A percentile compares a stretch with the other conserved stretches of the same genome.
These are phyloP conservation scores for Hanleya hanleyi DNA, from an alignment of 2,888 invertebrate species.

Conservation along the genomic window DNA sequence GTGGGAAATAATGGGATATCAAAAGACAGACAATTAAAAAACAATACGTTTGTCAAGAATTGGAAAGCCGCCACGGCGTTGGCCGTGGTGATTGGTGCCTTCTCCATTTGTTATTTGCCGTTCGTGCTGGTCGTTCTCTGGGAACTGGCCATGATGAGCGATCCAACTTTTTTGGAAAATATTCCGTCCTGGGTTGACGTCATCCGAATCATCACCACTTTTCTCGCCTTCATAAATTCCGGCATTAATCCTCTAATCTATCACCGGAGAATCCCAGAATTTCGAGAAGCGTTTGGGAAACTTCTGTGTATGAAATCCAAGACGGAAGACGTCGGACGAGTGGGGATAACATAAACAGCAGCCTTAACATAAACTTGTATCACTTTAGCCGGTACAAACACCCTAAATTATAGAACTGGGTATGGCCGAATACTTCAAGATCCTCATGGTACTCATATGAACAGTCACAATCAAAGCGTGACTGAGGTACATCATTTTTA, in stretches of 20 bases:
- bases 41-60: neutral
- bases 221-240: neutral
- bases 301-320: neutral
- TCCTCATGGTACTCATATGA: too few species aligned
- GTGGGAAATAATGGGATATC: neutral
- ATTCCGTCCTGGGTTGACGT: neutral
- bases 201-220: neutral
- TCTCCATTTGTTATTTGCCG: neutral
- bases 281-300: neutral
- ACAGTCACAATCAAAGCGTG: too few species aligned
- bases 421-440: too few species aligned
- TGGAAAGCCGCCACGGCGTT: neutral
- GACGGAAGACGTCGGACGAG: too few species aligned
- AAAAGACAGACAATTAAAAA: neutral
- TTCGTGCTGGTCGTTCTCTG: neutral
- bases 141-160: neutral
- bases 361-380: too few species aligned
- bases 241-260: neutral
- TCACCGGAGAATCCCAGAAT: conserved; percentile 3
- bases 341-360: too few species aligned
- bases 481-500: too few species aligned
- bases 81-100: neutral
- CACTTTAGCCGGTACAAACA: too few species aligned
- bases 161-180: neutral
- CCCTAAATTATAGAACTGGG: too few species aligned